These are phyloP conservation scores for Caenorhabditis uteleia DNA, from an alignment of 2,888 invertebrate species.

Conservation along the genomic window DNA sequence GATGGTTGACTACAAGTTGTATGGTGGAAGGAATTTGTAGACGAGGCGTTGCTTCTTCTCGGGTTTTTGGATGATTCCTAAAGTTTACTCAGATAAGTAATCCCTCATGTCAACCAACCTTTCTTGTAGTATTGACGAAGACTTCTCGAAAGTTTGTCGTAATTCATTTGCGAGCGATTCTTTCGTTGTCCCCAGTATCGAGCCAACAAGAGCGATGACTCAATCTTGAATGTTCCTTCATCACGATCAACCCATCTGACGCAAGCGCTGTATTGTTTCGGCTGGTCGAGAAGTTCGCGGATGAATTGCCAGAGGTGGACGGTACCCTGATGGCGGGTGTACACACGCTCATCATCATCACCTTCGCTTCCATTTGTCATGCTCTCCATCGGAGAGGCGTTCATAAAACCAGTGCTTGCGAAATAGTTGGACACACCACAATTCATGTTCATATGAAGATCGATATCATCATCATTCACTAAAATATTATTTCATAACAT, in stretches of 20 bases:
- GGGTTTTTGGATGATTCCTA: conserved; percentile 84
- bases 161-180: conserved; percentile 98
- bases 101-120: conserved; percentile 76
- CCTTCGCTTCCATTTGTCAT: conserved; percentile 29
- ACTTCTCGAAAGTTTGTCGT: conserved; percentile 95
- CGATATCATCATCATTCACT: conserved; percentile 54
- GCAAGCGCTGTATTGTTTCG: conserved; percentile 87
- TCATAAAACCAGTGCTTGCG: conserved; percentile 22
- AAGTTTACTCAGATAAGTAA: neutral
- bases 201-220: conserved; percentile 96
- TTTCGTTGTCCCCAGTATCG: conserved; percentile 96
- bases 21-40: conserved; percentile 82
- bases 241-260: conserved; percentile 95
- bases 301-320: conserved; percentile 99
- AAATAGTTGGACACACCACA: conserved; percentile 29
- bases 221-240: conserved; percentile 93
- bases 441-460: conserved; percentile 31
- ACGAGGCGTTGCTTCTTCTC: conserved; percentile 95
- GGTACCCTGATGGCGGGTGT: conserved; percentile 61
- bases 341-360: conserved; percentile 41
- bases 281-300: conserved; percentile 88
- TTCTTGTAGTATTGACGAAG: conserved; percentile 99
- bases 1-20: conserved; percentile 55
- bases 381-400: conserved; percentile 14
- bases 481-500: conserved; percentile 1